These are phyloP conservation scores for Masticophis lateralis DNA, from an alignment of 2,797 vertebrate genomes.

Conservation along the genomic window DNA sequence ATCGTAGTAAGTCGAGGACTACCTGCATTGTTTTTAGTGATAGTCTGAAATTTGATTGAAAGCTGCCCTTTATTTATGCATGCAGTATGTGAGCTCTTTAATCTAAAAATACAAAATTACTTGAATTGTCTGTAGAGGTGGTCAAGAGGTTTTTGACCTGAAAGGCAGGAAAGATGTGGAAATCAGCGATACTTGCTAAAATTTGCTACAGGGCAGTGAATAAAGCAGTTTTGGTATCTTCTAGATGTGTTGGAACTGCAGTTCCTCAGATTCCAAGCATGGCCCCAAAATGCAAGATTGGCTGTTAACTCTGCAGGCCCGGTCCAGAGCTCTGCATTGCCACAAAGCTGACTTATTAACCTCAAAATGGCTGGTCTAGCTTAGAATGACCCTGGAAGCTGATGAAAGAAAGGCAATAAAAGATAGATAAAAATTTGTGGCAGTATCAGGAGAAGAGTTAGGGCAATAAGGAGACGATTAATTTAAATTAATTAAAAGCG, in stretches of 20 bases:
- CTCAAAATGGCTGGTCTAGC: not conserved
- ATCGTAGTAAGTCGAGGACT: too few species aligned
- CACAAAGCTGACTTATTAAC: not conserved
- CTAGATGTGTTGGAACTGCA: not conserved
- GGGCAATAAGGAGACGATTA: not conserved
- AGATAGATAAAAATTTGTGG: not conserved
- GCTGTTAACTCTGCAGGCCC: not conserved
- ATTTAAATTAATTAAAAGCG: not conserved
- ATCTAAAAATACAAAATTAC: not conserved
- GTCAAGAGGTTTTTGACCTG: not conserved
- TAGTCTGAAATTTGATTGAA: not conserved
- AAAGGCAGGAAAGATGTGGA: not conserved
- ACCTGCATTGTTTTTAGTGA: not conserved
- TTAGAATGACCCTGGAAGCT: not conserved
- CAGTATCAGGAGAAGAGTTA: not conserved
- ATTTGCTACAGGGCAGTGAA: not conserved
- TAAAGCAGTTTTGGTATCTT: not conserved
- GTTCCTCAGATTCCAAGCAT: not conserved
- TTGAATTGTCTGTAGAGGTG: not conserved
- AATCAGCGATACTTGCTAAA: not conserved
- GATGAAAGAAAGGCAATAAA: not conserved
- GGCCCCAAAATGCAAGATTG: not conserved
- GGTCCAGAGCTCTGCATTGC: not conserved
- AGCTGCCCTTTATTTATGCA: not conserved
- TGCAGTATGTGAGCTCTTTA: not conserved